A percentile compares a stretch with the other conserved stretches of the same genome.
phyloP scores from a whole-genome alignment of 2,797 vertebrate species.

The Protonibea diacanthus region DNA sequence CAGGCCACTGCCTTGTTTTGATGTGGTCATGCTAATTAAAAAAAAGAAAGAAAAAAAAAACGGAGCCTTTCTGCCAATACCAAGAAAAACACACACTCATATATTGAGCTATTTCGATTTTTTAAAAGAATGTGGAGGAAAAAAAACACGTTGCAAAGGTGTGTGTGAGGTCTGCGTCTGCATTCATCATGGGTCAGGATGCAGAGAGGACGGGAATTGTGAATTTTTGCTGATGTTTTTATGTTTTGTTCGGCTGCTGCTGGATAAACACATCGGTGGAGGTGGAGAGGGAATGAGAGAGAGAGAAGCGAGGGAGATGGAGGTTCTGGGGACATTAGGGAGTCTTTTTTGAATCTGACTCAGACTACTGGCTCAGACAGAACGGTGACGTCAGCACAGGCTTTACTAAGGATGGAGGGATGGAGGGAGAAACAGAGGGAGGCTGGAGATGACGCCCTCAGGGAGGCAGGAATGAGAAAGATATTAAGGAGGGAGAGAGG shows the following conservation, averaged over 20 bases:
- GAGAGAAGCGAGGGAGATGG: conserved; percentile 27
- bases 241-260: conserved; percentile 44
- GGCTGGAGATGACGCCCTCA: conserved; percentile 72
- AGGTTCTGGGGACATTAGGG: conserved; percentile 61
- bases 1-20: conserved; percentile 82
- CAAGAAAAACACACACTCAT: conserved; percentile 52
- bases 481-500: conserved; percentile 68
- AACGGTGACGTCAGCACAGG: conserved; percentile 75
- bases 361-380: conserved; percentile 76
- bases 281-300: conserved; percentile 19
- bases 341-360: conserved; percentile 77
- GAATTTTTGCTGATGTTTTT: conserved; percentile 52
- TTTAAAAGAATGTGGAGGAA: conserved; percentile 48
- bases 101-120: conserved; percentile 60
- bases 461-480: conserved; percentile 76
- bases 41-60: conserved; percentile 29
- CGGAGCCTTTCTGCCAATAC: conserved; percentile 72
- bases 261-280: conserved; percentile 56
- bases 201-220: conserved; percentile 18
- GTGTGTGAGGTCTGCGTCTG: conserved; percentile 19
- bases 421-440: conserved; percentile 72
- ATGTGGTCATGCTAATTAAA: conserved; percentile 82
- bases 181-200: conserved; percentile 30
- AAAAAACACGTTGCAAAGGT: conserved; percentile 58
- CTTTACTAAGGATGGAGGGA: conserved; percentile 76